Percentiles rank a stretch among this genome's conserved stretches.
Evolutionary conservation across 1,140 invertebrate species (phyloP).

Genomic region (Heliconius himera): DNA sequence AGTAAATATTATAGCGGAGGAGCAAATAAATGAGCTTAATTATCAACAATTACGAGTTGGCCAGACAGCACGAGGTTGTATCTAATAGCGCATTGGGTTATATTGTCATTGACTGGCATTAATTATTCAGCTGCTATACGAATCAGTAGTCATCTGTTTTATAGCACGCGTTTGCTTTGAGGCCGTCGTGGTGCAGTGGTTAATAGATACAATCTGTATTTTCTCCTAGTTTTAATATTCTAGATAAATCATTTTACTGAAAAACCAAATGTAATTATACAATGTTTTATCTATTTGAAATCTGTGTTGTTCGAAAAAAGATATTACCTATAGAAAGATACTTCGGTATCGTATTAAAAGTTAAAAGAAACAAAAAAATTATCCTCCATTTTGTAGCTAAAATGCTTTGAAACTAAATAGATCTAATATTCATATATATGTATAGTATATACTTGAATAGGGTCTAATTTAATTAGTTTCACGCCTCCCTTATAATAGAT

Average conservation of each 20-base stretch:
- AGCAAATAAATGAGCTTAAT: constrained; percentile 44
- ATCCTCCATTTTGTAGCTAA: neutral
- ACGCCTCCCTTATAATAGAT: too few species aligned
- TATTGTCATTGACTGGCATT: constrained; percentile 29
- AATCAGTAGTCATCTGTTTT: constrained; percentile 22
- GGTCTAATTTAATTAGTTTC: too few species aligned
- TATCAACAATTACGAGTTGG: constrained; percentile 37
- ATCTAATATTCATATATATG: too few species aligned
- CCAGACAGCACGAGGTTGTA: constrained; percentile 29
- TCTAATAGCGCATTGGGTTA: constrained; percentile 35
- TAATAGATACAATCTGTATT: too few species aligned
- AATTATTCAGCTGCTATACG: constrained; percentile 25
- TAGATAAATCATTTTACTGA: neutral
- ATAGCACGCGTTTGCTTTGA: neutral
- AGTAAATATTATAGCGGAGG: constrained; percentile 25
- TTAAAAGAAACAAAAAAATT: neutral
- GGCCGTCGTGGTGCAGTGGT: too few species aligned
- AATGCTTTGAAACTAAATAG: neutral
- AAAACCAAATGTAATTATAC: neutral
- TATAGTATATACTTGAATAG: too few species aligned
- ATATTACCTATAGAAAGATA: neutral
- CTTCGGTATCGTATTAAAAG: neutral
- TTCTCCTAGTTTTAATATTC: neutral
- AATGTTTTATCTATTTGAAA: neutral
- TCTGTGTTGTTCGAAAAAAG: neutral